These are phyloP conservation scores for Baryphthengus martii DNA, from an alignment of 2,113 vertebrate species.

Conservation along the genomic window DNA sequence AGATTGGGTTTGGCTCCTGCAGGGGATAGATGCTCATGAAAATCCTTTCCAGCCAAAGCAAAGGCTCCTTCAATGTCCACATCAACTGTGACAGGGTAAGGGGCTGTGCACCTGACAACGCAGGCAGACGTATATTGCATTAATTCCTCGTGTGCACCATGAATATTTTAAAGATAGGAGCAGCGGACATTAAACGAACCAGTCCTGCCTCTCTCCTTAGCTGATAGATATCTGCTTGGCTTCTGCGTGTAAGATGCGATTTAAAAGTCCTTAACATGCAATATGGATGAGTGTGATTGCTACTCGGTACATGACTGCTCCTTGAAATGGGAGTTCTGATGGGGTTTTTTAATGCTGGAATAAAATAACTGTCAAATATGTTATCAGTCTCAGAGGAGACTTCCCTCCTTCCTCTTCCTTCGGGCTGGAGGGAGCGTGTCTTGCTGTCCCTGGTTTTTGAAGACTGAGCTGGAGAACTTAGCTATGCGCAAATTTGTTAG, in stretches of 20 bases:
- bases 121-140: neutral
- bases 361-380: slow-evolving; percentile 4
- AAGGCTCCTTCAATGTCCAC: neutral
- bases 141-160: neutral
- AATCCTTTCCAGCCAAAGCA: neutral
- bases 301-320: neutral
- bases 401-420: neutral
- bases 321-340: slow-evolving; percentile 11
- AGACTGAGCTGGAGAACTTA: neutral
- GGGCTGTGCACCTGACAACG: neutral
- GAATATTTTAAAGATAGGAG: neutral
- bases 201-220: neutral
- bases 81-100: rapidly evolving
- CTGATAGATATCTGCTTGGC: neutral
- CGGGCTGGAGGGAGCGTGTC: neutral
- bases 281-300: slow-evolving; percentile 19
- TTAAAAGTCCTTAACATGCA: slow-evolving; percentile 7
- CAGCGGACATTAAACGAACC: neutral
- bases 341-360: neutral
- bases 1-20: neutral
- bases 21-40: neutral
- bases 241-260: neutral
- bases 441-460: neutral
- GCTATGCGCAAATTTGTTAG: neutral
- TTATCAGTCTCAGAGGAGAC: neutral